A percentile compares a stretch with the other conserved stretches of the same genome.
Conservation (phyloP, 1,140 invertebrate species). For the Kradibia gibbosae region DNA sequence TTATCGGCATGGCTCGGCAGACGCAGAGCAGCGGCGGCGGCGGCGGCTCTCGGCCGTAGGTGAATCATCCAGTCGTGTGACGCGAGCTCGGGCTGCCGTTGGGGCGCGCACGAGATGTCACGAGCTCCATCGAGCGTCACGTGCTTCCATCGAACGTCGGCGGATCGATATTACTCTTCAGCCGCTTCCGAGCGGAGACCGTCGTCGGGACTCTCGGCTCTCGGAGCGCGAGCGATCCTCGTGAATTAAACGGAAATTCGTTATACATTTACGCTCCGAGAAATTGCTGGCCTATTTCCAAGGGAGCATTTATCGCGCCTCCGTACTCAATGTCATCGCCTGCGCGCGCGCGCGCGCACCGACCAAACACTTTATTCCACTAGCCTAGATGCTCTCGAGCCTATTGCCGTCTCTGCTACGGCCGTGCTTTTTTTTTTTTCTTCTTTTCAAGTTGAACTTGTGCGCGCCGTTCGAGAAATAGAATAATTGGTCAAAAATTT, state of each 20-base stretch:
- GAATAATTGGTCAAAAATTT: not conserved
- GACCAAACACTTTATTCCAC: not conserved
- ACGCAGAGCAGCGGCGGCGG: not conserved
- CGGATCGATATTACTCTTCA: constrained; percentile 14
- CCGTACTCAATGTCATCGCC: not conserved
- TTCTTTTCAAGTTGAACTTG: no score
- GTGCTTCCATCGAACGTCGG: constrained; percentile 34
- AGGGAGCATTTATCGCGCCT: not conserved
- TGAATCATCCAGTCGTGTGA: constrained; percentile 36
- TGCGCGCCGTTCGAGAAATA: not conserved
- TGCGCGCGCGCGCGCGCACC: not conserved
- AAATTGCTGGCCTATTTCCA: not conserved
- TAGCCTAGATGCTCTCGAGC: not conserved
- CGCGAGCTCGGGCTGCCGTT: not conserved
- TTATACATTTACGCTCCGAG: not conserved
- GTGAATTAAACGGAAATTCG: not conserved
- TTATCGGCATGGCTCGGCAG: constrained; percentile 28
- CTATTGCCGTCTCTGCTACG: no score
- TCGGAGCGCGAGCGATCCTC: not conserved
- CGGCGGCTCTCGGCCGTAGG: not conserved
- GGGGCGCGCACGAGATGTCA: constrained; percentile 5
- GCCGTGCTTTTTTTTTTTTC: no score
- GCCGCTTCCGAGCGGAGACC: constrained; percentile 15
- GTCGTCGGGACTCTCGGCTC: not conserved
- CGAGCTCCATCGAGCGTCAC: constrained; percentile 32